Conservation (phyloP, 2,888 invertebrate genomes). For the Hemaris fuciformis region DNA sequence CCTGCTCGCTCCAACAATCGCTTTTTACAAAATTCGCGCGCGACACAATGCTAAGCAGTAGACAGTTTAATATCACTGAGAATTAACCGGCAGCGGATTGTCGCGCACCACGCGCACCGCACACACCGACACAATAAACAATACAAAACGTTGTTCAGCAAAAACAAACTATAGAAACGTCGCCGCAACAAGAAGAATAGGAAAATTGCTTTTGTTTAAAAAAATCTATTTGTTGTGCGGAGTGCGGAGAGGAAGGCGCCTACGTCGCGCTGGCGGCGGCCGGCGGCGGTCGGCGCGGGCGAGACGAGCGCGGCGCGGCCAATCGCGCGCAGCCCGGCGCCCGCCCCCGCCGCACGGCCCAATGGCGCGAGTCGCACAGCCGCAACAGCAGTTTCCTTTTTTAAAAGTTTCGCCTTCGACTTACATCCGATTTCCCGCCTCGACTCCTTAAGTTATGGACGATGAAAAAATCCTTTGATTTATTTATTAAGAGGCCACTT, state of each 20-base stretch:
- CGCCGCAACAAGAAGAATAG: constrained; percentile 79
- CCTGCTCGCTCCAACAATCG: constrained; percentile 59
- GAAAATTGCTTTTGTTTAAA: constrained; percentile 81
- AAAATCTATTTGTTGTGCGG: constrained; percentile 78
- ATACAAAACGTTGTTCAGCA: constrained; percentile 74
- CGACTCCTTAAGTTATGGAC: constrained; percentile 71
- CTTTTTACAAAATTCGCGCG: constrained; percentile 74
- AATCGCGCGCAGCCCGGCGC: constrained; percentile 50
- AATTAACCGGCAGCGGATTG: constrained; percentile 79
- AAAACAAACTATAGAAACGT: constrained; percentile 77
- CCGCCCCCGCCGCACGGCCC: constrained; percentile 75
- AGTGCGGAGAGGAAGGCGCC: constrained; percentile 74
- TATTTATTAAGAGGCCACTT: constrained; percentile 72
- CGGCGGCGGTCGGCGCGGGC: constrained; percentile 35
- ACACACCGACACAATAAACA: constrained; percentile 66
- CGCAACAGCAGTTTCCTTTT: constrained; percentile 80
- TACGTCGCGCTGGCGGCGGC: constrained; percentile 60
- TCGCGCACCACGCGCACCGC: constrained; percentile 58
- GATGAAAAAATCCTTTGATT: constrained; percentile 71
- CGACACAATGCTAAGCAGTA: constrained; percentile 64
- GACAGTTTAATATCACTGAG: constrained; percentile 70
- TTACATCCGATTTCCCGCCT: constrained; percentile 81
- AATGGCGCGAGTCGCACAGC: too few species aligned
- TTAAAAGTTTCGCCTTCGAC: constrained; percentile 78
- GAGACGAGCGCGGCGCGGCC: not conserved